Base-by-base conservation (phyloP, 1,140 invertebrate genomes). In the Atta colombica region DNA sequence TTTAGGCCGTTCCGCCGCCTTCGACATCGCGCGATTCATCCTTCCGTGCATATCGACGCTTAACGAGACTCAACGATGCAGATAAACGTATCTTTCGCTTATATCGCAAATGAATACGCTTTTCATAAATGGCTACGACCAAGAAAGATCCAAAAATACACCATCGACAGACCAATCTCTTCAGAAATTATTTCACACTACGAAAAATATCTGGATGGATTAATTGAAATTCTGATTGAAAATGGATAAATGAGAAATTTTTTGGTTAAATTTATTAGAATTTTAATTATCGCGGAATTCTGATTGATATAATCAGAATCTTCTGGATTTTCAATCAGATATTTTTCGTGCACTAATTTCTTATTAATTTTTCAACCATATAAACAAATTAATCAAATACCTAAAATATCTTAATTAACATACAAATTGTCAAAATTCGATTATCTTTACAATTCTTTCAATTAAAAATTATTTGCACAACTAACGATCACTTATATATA, bases 61-160 rank as follows among this genome's bases (percentile, higher is more conserved):
- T 55, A 68, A 80, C 49, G 61, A 78, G 55, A 63, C 74, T 77
- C 21, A 65, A 78, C 12, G 45, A 66, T 14, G 51, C 31, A 14
- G 51, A 14, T 28, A 80, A 68, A 39, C 16, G 31, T 21, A 25
- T 25, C 16, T 21, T 81, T 21, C 31, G 25, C 3, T 25, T 25
- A 25, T 10, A 18, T 10, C 7, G 12, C 60, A 63, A 45, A 63
- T 51, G 28, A 63, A 65, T 25, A 0, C 25, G 18, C 0, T 18
- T 51, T 66, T 45, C 7, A 39, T 55, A 31, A 68, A 21, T 21
- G 5, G 3, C 14, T 31, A 4, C n/a, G 14, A 39, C 7, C n/a
- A 14, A 51, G 16, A 51, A 74, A 14, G 5, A 53, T 31, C 14
- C 7, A 53, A 31, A n/a, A 35, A 49, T 69, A 75, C 3, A 55